Conservation (phyloP, 2,113 vertebrate genomes). For the Salminus brasiliensis region DNA sequence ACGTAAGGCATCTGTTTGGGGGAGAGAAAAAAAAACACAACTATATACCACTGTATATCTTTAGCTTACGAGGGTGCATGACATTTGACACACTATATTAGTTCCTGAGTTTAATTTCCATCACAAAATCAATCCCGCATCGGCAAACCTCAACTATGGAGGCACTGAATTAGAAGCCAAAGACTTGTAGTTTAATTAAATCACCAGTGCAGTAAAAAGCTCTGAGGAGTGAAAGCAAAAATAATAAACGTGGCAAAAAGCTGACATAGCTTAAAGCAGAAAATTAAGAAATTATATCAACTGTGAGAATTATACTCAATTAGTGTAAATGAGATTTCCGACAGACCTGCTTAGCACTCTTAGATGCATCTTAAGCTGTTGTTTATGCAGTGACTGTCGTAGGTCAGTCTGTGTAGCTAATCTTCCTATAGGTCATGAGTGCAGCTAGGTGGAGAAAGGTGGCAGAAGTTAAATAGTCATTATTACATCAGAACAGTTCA, state of each 20-base stretch:
- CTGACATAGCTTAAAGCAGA: constrained; percentile 1
- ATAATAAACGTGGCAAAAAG: constrained; percentile 14
- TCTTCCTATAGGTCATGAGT: constrained; percentile 25
- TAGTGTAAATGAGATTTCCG: constrained; percentile 22
- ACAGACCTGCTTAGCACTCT: constrained; percentile 28
- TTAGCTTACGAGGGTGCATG: not conserved
- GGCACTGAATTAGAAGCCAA: not conserved
- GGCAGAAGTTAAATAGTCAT: not conserved
- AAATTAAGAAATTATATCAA: constrained; percentile 22
- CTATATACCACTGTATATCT: not conserved
- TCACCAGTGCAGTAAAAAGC: constrained; percentile 20
- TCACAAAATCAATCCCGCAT: not conserved
- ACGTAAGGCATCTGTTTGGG: constrained; percentile 12
- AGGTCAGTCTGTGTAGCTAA: constrained; percentile 22
- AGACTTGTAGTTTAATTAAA: constrained; percentile 32
- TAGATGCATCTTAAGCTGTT: constrained; percentile 10
- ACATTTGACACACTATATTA: not conserved
- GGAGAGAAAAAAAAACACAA: too few relatives aligned
- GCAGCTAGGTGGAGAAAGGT: constrained; percentile 26
- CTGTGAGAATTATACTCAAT: constrained; percentile 28
- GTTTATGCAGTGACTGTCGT: constrained; percentile 33
- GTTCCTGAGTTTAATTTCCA: not conserved
- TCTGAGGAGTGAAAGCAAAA: constrained; percentile 3
- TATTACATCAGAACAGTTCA: too few relatives aligned
- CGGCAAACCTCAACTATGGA: not conserved